Base-by-base conservation (phyloP, 2,888 invertebrate genomes). In the Nemurella pictetii region DNA sequence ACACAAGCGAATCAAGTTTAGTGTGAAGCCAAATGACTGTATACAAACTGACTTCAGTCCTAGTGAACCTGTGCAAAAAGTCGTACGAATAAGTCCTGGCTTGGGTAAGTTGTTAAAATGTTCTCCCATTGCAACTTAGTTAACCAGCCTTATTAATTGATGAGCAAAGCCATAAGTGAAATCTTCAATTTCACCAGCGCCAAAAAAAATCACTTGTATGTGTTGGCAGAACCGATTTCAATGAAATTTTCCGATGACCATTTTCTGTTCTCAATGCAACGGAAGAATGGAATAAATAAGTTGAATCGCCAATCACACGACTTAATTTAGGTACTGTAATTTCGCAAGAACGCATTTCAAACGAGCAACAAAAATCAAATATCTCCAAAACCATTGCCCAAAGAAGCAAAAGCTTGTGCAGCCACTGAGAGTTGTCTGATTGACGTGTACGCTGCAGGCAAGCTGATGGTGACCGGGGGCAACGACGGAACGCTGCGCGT, bases 391-490 rank as follows among this genome's bases (percentile, higher is more conserved):
- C 73, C 73, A n/a, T n/a, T n/a, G n/a, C n/a, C n/a, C n/a, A n/a
- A n/a, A n/a, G n/a, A n/a, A n/a, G n/a, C n/a, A n/a, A n/a, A n/a
- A n/a, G n/a, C n/a, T n/a, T n/a, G n/a, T n/a, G n/a, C n/a, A n/a
- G n/a, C n/a, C n/a, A n/a, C n/a, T n/a, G n/a, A n/a, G 7, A 26
- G 26, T 27, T n/a, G 9, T 5, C 9, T 25, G 75, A 75, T 2
- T 27, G 28, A 20, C 75, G 7, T 26, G 26, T 3, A 25, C n/a
- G 7, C n/a, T 75, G 94, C 94, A 89, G 95, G 96, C 9, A 94
- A 94, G 88, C 89, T 96, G 30, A 94, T 99, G 94, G 96, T 95
- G 0, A 98, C 98, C 0, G 98, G 97, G 78, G 98, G 98, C 32
- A 95, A 96, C 0, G 98, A 99, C 90, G 96, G 98, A 2, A 93